Conservation (phyloP, 2,888 invertebrate genomes). For the Drepana falcataria region DNA sequence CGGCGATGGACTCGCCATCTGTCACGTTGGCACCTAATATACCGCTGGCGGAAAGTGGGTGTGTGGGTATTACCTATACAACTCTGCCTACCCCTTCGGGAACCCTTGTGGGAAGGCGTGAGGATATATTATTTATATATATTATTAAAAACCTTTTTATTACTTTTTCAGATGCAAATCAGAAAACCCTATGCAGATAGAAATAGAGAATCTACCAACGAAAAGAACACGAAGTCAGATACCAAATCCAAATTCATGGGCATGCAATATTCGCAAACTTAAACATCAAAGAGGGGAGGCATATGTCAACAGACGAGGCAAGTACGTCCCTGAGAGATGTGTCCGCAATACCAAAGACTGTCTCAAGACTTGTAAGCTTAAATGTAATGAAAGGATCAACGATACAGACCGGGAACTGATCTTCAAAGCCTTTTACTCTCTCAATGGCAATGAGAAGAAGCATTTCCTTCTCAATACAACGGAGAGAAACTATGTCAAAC, state of each 20-base stretch:
- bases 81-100: too few species aligned
- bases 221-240: conserved; percentile 42
- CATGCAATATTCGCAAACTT: conserved; percentile 59
- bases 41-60: too few species aligned
- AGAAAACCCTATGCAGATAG: conserved; percentile 19
- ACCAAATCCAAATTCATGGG: conserved; percentile 61
- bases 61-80: too few species aligned
- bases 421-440: conserved; percentile 65
- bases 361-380: conserved; percentile 56
- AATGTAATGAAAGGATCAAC: conserved; percentile 60
- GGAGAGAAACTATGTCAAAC: conserved; percentile 52
- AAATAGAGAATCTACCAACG: conserved; percentile 20
- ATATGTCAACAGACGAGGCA: conserved; percentile 61
- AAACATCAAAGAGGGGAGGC: conserved; percentile 70
- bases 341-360: conserved; percentile 64
- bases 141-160: too few species aligned
- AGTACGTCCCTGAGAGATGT: conserved; percentile 56
- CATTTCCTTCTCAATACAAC: conserved; percentile 67
- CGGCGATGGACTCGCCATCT: too few species aligned
- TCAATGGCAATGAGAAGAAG: conserved; percentile 64
- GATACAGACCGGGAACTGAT: conserved; percentile 59
- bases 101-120: too few species aligned
- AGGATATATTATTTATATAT: too few species aligned
- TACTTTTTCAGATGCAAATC: conserved; percentile 38
- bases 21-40: too few species aligned